phyloP scores from a whole-genome alignment of 2,888 invertebrate species.

The Drosophila pseudotalamancana region DNA sequence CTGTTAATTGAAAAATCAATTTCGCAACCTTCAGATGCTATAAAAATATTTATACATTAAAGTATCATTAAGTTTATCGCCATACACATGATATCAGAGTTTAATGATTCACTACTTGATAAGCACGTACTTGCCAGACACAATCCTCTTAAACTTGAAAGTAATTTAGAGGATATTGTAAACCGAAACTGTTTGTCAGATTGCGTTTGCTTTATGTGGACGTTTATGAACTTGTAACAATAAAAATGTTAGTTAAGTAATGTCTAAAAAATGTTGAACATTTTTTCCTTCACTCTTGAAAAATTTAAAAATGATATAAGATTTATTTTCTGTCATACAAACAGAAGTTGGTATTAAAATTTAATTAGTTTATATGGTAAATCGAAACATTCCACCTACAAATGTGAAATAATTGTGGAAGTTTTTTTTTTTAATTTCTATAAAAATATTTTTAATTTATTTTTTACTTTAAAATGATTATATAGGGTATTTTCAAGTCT shows the following conservation, averaged over 20 bases:
- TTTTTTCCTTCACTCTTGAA: too few species aligned
- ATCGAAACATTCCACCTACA: too few species aligned
- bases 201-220: conserved; percentile 3
- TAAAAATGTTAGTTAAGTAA: too few species aligned
- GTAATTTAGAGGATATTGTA: conserved; percentile 10
- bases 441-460: not conserved
- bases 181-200: conserved; percentile 15
- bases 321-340: too few species aligned
- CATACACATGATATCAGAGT: conserved; percentile 25
- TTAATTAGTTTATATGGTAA: not conserved
- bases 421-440: not conserved
- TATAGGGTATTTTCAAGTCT: not conserved
- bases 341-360: not conserved
- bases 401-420: too few species aligned
- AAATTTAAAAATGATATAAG: too few species aligned
- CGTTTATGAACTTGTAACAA: conserved; percentile 15
- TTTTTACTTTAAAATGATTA: not conserved
- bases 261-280: too few species aligned
- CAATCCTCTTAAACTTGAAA: not conserved
- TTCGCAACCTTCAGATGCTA: conserved; percentile 9
- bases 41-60: conserved; percentile 42
- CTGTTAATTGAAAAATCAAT: conserved; percentile 32
- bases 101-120: conserved; percentile 29
- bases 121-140: conserved; percentile 23
- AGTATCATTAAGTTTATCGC: conserved; percentile 44